Percentiles rank a stretch among this genome's conserved stretches.
These are phyloP conservation scores for Paraplagusia blochii DNA, from an alignment of 2,113 vertebrate genomes.

Conservation along the genomic window DNA sequence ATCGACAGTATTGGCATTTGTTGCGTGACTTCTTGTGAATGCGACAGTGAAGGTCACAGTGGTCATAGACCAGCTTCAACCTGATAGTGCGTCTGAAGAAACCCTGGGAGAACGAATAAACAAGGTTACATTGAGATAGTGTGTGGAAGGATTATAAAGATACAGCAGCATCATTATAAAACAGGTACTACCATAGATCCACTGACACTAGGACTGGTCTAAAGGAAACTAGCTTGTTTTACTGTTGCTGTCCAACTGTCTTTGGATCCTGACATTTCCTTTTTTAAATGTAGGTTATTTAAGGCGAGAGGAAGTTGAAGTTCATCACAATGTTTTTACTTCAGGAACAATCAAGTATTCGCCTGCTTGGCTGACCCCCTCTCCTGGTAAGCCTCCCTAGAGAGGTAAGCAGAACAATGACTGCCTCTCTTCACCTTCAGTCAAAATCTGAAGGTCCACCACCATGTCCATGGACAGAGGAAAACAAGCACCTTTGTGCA, in stretches of 20 bases:
- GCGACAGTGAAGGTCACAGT: slow-evolving; percentile 93
- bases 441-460: slow-evolving; percentile 32
- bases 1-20: slow-evolving; percentile 99
- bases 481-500: slow-evolving; percentile 22
- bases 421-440: slow-evolving; percentile 43
- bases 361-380: slow-evolving; percentile 74
- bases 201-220: too few relatives aligned
- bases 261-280: slow-evolving; percentile 46
- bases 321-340: slow-evolving; percentile 74
- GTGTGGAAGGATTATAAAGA: neutral
- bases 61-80: slow-evolving; percentile 93
- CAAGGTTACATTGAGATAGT: slow-evolving; percentile 5
- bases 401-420: slow-evolving; percentile 65
- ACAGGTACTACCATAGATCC: too few relatives aligned
- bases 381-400: slow-evolving; percentile 58
- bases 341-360: slow-evolving; percentile 73
- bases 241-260: slow-evolving; percentile 36
- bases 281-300: slow-evolving; percentile 66
- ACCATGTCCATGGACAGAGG: slow-evolving; percentile 11
- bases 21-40: slow-evolving; percentile 99
- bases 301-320: slow-evolving; percentile 69
- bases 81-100: slow-evolving; percentile 96
- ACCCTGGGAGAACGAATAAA: slow-evolving; percentile 74
- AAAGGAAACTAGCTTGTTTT: slow-evolving; percentile 17
- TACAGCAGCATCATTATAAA: neutral